Conservation (phyloP, 2,888 invertebrate genomes). For the Cataglyphis rosenhaueri region DNA sequence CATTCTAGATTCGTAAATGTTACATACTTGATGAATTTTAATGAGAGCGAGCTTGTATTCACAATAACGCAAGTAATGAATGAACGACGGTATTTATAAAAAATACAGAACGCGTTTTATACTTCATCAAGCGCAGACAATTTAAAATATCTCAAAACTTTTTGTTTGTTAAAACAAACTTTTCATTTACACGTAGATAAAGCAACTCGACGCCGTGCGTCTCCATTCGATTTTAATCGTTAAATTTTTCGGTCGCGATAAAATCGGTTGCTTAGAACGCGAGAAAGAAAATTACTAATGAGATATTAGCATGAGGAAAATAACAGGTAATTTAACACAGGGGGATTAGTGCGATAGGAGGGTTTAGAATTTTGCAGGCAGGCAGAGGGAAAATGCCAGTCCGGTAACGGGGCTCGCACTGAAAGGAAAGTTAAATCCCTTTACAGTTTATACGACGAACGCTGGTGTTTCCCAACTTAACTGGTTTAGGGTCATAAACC, state of each 20-base stretch:
- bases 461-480: slow-evolving; percentile 80
- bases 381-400: slow-evolving; percentile 74
- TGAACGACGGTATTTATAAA: neutral
- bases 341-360: slow-evolving; percentile 71
- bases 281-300: slow-evolving; percentile 62
- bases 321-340: slow-evolving; percentile 69
- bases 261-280: neutral
- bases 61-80: slow-evolving; percentile 9
- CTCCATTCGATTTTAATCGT: slow-evolving; percentile 25
- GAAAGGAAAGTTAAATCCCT: slow-evolving; percentile 84
- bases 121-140: neutral
- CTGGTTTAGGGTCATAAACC: slow-evolving; percentile 83
- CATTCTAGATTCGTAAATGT: neutral
- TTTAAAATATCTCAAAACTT: slow-evolving; percentile 13
- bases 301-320: slow-evolving; percentile 72
- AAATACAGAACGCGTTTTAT: neutral
- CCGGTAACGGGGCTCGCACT: slow-evolving; percentile 76
- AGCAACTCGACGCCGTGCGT: neutral
- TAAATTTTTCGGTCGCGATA: neutral
- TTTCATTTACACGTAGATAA: neutral
- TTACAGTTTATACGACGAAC: slow-evolving; percentile 83
- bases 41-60: neutral
- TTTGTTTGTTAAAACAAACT: neutral
- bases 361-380: slow-evolving; percentile 74
- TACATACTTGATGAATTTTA: slow-evolving; percentile 22